These are phyloP conservation scores for Vulpes lagopus DNA, from an alignment of 2,113 vertebrate genomes.

Conservation along the genomic window DNA sequence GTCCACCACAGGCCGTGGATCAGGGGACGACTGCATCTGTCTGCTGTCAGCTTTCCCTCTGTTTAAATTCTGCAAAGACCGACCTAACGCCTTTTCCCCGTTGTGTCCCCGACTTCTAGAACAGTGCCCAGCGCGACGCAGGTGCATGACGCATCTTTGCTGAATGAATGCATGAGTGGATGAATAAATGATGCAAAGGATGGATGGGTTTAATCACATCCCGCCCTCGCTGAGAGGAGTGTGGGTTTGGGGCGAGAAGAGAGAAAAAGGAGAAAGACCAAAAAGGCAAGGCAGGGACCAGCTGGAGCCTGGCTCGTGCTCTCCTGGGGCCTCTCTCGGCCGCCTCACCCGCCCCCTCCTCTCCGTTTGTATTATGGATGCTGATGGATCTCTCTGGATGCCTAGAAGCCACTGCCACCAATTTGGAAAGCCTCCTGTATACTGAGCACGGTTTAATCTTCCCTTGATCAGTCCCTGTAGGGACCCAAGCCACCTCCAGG, in stretches of 20 bases:
- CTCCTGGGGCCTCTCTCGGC: neutral
- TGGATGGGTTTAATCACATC: neutral
- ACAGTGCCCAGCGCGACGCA: neutral
- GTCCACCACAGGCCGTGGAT: neutral
- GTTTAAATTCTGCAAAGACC: neutral
- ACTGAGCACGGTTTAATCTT: neutral
- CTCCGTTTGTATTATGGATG: neutral
- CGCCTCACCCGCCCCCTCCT: fast-evolving
- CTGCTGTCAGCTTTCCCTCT: neutral
- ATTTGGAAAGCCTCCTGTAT: neutral
- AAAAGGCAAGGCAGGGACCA: neutral
- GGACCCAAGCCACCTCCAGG: neutral
- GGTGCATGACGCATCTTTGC: neutral
- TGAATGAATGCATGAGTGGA: neutral
- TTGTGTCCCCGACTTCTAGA: neutral
- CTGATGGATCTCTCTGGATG: neutral
- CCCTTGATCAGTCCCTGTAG: constrained; percentile 6
- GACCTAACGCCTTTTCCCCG: neutral
- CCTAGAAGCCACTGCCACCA: neutral
- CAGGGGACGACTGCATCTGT: neutral
- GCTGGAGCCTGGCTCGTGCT: neutral
- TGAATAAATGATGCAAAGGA: neutral
- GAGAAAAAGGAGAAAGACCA: neutral
- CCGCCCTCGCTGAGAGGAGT: neutral
- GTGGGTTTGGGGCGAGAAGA: neutral